phyloP scores from a whole-genome alignment of 2,888 invertebrate genomes.

The Aspidiotus rigidus region DNA sequence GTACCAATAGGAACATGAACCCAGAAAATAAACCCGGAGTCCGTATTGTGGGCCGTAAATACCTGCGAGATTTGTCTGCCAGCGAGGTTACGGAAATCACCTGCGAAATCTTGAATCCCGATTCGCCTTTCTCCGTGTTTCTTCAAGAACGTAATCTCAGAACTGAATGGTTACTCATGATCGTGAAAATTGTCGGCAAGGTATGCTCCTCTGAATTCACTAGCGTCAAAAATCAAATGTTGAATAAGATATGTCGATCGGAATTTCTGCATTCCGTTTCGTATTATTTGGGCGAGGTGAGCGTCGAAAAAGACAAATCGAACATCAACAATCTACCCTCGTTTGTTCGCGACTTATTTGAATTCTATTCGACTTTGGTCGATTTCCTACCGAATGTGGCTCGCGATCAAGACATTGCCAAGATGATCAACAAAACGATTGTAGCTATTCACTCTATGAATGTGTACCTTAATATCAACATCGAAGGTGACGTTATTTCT shows the following conservation, averaged over 20 bases:
- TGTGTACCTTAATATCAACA: constrained; percentile 31
- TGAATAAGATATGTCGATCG: constrained; percentile 19
- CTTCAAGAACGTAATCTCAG: constrained; percentile 11
- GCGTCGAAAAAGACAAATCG: constrained; percentile 35
- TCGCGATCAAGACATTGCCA: constrained; percentile 40
- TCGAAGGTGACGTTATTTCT: constrained; percentile 28
- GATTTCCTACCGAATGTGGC: constrained; percentile 41
- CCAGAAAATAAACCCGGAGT: neutral
- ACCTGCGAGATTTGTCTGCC: constrained; percentile 21
- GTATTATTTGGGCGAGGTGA: constrained; percentile 35
- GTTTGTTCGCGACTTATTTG: constrained; percentile 39
- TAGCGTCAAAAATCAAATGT: constrained; percentile 5
- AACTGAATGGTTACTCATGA: constrained; percentile 33
- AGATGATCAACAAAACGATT: constrained; percentile 39
- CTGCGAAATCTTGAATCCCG: constrained; percentile 17
- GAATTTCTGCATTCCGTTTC: constrained; percentile 25
- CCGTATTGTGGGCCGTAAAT: constrained; percentile 15
- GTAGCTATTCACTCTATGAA: constrained; percentile 39
- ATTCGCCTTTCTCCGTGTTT: constrained; percentile 21
- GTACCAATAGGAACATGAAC: no score
- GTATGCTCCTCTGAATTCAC: constrained; percentile 29
- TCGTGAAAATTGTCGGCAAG: constrained; percentile 29
- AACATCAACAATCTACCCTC: constrained; percentile 37
- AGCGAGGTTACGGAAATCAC: constrained; percentile 29
- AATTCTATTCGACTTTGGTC: constrained; percentile 42